Percentiles rank a stretch among this genome's conserved stretches.
Conservation (phyloP, 2,113 vertebrate species). For the Pipra filicauda region DNA sequence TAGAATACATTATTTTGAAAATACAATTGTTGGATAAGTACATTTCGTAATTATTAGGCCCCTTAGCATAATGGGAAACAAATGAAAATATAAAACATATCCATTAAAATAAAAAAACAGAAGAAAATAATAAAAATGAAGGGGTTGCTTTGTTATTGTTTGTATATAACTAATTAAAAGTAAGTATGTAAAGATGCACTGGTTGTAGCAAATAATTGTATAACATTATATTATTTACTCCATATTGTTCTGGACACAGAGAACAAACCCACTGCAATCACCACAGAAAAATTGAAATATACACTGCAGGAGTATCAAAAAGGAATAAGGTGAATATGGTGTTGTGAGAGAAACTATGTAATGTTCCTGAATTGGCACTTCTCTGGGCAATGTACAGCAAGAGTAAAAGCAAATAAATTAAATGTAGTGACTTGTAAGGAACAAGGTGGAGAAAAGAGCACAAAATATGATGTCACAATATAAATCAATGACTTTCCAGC, state of each 20-base stretch:
- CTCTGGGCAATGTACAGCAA: neutral
- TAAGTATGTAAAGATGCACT: neutral
- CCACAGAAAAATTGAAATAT: neutral
- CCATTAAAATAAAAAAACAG: neutral
- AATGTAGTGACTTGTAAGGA: neutral
- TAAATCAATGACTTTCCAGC: neutral
- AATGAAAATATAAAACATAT: neutral
- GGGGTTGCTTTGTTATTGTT: neutral
- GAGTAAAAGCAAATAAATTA: neutral
- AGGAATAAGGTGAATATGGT: neutral
- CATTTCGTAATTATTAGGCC: neutral
- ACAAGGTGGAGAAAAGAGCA: neutral
- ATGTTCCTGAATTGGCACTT: neutral
- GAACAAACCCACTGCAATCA: neutral
- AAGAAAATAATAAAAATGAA: neutral
- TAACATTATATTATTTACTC: neutral
- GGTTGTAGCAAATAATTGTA: neutral
- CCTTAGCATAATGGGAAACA: neutral
- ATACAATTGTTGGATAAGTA: accelerated
- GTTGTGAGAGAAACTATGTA: neutral
- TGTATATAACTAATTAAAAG: neutral
- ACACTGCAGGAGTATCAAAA: neutral
- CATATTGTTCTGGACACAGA: neutral
- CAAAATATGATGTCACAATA: neutral
- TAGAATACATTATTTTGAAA: neutral